These are phyloP conservation scores for Condylostylus longicornis DNA, from an alignment of 1,140 invertebrate genomes.

Conservation along the genomic window DNA sequence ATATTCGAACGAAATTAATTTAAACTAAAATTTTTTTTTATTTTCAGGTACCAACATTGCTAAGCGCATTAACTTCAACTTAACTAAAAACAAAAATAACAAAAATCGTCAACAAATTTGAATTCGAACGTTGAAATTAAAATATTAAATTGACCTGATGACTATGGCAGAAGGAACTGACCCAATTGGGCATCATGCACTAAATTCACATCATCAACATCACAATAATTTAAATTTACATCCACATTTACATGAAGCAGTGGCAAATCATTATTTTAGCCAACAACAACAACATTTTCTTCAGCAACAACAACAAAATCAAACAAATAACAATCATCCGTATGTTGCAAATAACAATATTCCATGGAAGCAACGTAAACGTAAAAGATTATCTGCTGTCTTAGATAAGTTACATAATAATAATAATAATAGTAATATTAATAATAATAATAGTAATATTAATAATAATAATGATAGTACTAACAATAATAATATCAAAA, in stretches of 20 bases:
- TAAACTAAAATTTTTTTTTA: no score
- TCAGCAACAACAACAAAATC: slow-evolving; percentile 14
- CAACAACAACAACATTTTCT: slow-evolving; percentile 3
- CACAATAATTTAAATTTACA: slow-evolving; percentile 18
- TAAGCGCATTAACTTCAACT: no score
- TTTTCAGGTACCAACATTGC: no score
- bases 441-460: slow-evolving; percentile 16
- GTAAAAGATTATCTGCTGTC: slow-evolving; percentile 59
- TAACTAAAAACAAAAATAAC: no score
- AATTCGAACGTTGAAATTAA: background rate
- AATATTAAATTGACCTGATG: slow-evolving; percentile 32
- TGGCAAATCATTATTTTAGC: slow-evolving; percentile 13
- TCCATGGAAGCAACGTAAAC: slow-evolving; percentile 45
- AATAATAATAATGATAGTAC: slow-evolving; percentile 16
- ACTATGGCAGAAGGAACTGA: slow-evolving; percentile 33
- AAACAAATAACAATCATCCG: slow-evolving; percentile 39
- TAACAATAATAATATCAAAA: slow-evolving; percentile 20
- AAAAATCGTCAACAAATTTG: no score
- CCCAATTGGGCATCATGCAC: slow-evolving; percentile 31
- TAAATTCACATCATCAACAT: slow-evolving; percentile 23
- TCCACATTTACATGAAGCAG: slow-evolving; percentile 16
- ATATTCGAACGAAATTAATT: no score
- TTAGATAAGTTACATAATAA: slow-evolving; percentile 48
- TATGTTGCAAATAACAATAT: slow-evolving; percentile 46
- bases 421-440: slow-evolving; percentile 20